Evolutionary conservation across 2,113 vertebrate genomes (phyloP).

Genomic region (Cyprinodon brontotheroides): DNA sequence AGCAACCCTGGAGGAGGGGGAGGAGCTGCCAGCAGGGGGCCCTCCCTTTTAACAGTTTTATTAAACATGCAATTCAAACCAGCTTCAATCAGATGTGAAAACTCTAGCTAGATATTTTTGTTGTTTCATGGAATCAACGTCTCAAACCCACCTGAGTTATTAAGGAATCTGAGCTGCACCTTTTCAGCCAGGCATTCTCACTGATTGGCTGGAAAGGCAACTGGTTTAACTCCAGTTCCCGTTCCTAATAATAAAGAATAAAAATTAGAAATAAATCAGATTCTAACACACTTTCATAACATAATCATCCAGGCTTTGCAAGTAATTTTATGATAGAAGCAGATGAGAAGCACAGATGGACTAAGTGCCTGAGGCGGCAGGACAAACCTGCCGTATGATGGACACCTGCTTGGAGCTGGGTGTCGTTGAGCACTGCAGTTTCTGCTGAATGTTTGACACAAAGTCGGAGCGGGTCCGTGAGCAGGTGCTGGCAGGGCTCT

Average conservation of each 20-base stretch:
- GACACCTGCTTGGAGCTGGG: constrained; percentile 72
- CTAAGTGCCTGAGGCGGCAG: neutral
- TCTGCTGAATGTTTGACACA: constrained; percentile 72
- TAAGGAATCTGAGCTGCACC: constrained; percentile 70
- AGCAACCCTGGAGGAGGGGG: constrained; percentile 19
- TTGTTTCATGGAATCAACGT: neutral
- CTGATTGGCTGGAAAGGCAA: constrained; percentile 70
- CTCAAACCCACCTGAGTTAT: constrained; percentile 62
- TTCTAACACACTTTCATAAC: neutral
- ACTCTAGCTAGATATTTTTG: neutral
- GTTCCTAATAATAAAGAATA: constrained; percentile 56
- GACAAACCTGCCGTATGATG: constrained; percentile 74
- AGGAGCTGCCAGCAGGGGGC: constrained; percentile 26
- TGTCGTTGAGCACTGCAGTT: constrained; percentile 63
- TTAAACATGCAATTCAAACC: neutral
- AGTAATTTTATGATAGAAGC: neutral
- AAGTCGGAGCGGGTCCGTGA: constrained; percentile 56
- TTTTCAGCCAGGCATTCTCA: constrained; percentile 79
- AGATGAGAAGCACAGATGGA: neutral
- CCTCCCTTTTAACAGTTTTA: constrained; percentile 55
- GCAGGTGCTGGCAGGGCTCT: neutral
- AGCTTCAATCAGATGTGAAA: neutral
- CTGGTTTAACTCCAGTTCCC: constrained; percentile 69
- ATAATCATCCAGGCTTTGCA: neutral
- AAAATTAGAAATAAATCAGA: neutral